Percentiles rank a stretch among this genome's conserved stretches.
These are phyloP conservation scores for Carcinoscorpius rotundicauda DNA, from an alignment of 1,140 invertebrate genomes.

Conservation along the genomic window DNA sequence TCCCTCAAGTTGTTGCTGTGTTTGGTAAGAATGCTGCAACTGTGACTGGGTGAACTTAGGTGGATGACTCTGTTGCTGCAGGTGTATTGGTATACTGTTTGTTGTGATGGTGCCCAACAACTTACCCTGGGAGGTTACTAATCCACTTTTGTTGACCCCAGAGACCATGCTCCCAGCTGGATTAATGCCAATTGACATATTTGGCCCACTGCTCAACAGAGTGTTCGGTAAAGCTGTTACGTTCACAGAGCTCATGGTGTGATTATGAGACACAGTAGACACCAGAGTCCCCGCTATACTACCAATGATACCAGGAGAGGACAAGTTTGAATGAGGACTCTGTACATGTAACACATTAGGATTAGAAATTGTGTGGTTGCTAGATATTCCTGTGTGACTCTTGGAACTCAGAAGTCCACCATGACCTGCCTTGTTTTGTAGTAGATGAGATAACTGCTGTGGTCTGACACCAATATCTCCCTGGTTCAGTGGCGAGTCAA, in stretches of 20 bases:
- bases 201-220: constrained; percentile 14
- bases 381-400: constrained; percentile 11
- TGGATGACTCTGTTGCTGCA: too few relatives aligned
- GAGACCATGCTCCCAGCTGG: constrained; percentile 9
- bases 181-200: constrained; percentile 14
- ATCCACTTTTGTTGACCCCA: constrained; percentile 6
- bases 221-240: constrained; percentile 19
- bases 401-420: constrained; percentile 11
- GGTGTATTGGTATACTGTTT: too few relatives aligned
- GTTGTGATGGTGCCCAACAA: constrained; percentile 5
- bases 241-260: constrained; percentile 15
- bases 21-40: constrained; percentile 12
- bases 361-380: constrained; percentile 14
- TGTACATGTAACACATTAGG: constrained; percentile 26
- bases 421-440: constrained; percentile 19
- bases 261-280: constrained; percentile 10
- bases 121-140: constrained; percentile 10
- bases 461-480: constrained; percentile 11
- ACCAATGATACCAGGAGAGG: constrained; percentile 17
- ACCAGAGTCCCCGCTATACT: constrained; percentile 16
- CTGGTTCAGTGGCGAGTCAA: constrained; percentile 18
- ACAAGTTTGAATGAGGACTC: constrained; percentile 28
- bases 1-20: too few relatives aligned
- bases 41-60: constrained; percentile 1
- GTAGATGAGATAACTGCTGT: constrained; percentile 23